These are phyloP conservation scores for Dolichoris vasculosae DNA, from an alignment of 1,140 invertebrate species.

Conservation along the genomic window DNA sequence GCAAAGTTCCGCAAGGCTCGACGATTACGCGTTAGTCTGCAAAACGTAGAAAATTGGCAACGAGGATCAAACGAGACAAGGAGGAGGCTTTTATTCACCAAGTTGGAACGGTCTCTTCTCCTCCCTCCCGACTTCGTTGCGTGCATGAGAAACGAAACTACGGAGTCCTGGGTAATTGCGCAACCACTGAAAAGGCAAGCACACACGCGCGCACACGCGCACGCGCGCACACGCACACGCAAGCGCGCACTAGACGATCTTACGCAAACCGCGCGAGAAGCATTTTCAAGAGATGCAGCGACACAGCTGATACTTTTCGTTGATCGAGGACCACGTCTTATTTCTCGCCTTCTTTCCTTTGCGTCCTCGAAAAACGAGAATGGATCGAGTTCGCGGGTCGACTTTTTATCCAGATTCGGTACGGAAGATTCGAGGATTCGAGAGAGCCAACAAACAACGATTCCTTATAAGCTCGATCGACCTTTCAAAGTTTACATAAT, in stretches of 20 bases:
- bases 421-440: background rate
- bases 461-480: background rate
- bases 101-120: background rate
- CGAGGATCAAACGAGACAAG: background rate
- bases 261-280: slow-evolving; percentile 24
- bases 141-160: slow-evolving; percentile 44
- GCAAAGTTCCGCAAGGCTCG: background rate
- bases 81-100: slow-evolving; percentile 22
- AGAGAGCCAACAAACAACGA: background rate
- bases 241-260: background rate
- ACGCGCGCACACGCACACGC: no score
- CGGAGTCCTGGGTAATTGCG: slow-evolving; percentile 22
- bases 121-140: slow-evolving; percentile 23
- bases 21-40: background rate
- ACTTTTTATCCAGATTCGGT: background rate
- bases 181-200: slow-evolving; percentile 17
- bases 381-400: no score
- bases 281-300: slow-evolving; percentile 5
- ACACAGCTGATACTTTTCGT: background rate
- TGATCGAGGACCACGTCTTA: background rate
- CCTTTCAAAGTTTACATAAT: background rate
- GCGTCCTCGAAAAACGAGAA: background rate
- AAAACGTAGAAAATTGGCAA: slow-evolving; percentile 26
- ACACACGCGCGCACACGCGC: no score
- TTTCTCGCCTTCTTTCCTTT: background rate